Evolutionary conservation across 2,888 invertebrate species (phyloP).

Genomic region (Crossocerus cetratus): DNA sequence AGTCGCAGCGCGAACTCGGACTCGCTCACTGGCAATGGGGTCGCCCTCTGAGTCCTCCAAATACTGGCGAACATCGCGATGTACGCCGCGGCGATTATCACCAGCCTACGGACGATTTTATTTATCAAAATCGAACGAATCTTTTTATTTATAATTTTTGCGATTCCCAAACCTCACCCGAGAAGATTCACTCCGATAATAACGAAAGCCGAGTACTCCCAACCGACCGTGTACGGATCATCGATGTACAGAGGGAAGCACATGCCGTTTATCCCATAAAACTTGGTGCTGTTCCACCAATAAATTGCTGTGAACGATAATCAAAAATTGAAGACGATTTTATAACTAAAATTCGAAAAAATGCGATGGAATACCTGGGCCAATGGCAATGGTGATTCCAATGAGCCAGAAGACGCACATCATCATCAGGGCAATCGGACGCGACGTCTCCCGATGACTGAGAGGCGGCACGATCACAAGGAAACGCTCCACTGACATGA

Average conservation of each 20-base stretch:
- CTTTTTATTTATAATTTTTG: background rate
- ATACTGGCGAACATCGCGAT: conserved; percentile 82
- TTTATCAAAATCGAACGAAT: background rate
- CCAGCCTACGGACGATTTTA: conserved; percentile 74
- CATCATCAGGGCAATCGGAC: conserved; percentile 78
- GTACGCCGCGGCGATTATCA: conserved; percentile 81
- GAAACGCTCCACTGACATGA: conserved; percentile 85
- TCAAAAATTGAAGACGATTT: background rate
- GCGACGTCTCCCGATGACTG: conserved; percentile 79
- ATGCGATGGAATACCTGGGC: conserved; percentile 78
- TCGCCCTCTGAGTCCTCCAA: conserved; percentile 81
- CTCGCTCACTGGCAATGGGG: conserved; percentile 80
- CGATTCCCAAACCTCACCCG: conserved; percentile 73
- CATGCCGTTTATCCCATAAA: conserved; percentile 83
- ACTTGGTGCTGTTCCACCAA: conserved; percentile 81
- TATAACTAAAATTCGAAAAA: background rate
- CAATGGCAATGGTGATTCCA: conserved; percentile 81
- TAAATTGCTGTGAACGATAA: conserved; percentile 76
- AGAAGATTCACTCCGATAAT: conserved; percentile 83
- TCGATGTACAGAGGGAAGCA: conserved; percentile 86
- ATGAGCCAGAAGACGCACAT: conserved; percentile 81
- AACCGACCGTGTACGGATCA: conserved; percentile 83
- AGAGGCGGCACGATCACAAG: conserved; percentile 82
- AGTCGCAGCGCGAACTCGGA: conserved; percentile 83
- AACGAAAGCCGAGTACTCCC: conserved; percentile 85